Evolutionary conservation across 2,888 invertebrate genomes (phyloP), one percentile per base, ranked within the genome.

Genomic region (Caradrina clavipalpis): DNA sequence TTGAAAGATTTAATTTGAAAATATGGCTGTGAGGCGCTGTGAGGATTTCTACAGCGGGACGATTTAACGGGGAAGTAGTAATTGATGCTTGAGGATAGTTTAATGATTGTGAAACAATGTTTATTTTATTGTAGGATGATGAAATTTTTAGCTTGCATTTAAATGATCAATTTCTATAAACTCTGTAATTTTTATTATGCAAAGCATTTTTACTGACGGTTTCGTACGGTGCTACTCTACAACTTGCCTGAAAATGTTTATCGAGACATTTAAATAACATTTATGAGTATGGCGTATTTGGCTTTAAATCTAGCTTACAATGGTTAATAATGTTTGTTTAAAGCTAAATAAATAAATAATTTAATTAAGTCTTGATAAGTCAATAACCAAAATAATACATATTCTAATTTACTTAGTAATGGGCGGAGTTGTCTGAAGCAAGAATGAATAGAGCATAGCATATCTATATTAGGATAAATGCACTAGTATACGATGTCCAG

Each of bases 1-100:
- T 88, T 85, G 81, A 82, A 83, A 87, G 86, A 88, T 88, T 88
- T 83, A 85, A 89, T 88, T 85, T 89, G 81, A 85, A 84, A 81
- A 76, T 75, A 76, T 72, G 62, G 54, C 62, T 56, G 63, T 68
- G 63, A 76, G 71, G 50, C 47, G 31, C 47, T 58, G 21, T 19
- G 21, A 50, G 49, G 45, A n/a, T n/a, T n/a, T 49, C 15, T 49
- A 62, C 21, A 50, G 13, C 50, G 42, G 22, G 35, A 51, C 35
- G 22, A 54, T 49, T 53, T 13, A 21, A 50, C 63, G 57, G 10
- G 17, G 58, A 57, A 45, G 17, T 35, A 17, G 55, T 19, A 13
- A 62, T n/a, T 62, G 45, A 26, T 57, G 53, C 59, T 63, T 53
- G 3, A 22, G 13, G 19, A 53, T 54, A 47, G 17, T 58, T 49